phyloP scores from a whole-genome alignment of 2,888 invertebrate species.

The Rhagonycha fulva region DNA sequence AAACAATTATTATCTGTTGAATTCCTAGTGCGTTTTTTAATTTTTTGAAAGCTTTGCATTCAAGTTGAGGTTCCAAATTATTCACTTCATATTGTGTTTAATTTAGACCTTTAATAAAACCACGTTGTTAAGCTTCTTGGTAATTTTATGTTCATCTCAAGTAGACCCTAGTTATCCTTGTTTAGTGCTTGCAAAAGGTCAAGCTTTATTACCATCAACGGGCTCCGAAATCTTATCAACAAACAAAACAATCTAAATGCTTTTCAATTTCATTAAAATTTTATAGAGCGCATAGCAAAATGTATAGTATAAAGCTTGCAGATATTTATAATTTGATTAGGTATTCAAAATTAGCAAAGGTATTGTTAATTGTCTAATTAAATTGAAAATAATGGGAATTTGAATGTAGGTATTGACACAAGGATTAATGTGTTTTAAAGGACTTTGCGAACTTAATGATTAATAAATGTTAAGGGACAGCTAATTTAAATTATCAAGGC shows the following conservation, averaged over 20 bases:
- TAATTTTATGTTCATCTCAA: slow-evolving; percentile 23
- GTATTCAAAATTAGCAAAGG: not conserved
- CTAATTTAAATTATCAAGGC: not conserved
- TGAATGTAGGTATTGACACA: not conserved
- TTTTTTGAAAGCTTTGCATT: not conserved
- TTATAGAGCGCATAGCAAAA: not conserved
- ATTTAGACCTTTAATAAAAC: slow-evolving; percentile 18
- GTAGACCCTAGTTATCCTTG: slow-evolving; percentile 11
- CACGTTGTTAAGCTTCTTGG: slow-evolving; percentile 12
- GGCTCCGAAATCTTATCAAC: not conserved
- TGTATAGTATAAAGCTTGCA: not conserved
- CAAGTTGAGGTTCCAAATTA: slow-evolving; percentile 9
- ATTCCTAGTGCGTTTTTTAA: not conserved
- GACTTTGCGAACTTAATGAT: not conserved
- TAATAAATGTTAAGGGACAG: not conserved
- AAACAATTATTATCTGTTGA: not conserved
- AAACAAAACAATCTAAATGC: not conserved
- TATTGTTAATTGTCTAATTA: not conserved
- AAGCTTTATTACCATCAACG: not conserved
- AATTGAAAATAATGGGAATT: not conserved
- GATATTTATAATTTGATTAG: not conserved
- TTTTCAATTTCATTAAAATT: not conserved
- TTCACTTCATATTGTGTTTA: slow-evolving; percentile 11
- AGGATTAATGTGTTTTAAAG: slow-evolving; percentile 1
- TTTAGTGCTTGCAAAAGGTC: slow-evolving; percentile 10